Percentiles rank a stretch among this genome's conserved stretches.
Evolutionary conservation across 2,113 vertebrate species (phyloP).

Genomic region (Paramormyrops kingsleyae): DNA sequence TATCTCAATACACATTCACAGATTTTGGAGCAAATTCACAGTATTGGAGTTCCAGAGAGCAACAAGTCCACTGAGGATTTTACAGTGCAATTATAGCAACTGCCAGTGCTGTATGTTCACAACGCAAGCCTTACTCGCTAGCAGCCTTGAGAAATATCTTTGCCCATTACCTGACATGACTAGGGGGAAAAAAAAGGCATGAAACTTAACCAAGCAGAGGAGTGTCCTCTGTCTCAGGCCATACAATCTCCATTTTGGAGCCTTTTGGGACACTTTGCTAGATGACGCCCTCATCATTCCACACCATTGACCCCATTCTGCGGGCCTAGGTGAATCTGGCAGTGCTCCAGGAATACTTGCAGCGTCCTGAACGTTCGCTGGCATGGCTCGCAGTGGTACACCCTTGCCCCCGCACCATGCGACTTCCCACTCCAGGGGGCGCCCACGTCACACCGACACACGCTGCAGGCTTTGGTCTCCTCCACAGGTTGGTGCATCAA

Average conservation of each 20-base stretch:
- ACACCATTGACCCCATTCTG: constrained; percentile 41
- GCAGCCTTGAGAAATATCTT: background rate
- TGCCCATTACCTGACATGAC: background rate
- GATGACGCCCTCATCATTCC: background rate
- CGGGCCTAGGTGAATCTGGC: constrained; percentile 52
- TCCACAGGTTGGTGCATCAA: constrained; percentile 16
- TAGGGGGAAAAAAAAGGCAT: background rate
- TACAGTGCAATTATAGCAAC: background rate
- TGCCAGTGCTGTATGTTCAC: background rate
- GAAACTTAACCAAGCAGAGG: background rate
- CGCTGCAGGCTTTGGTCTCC: constrained; percentile 43
- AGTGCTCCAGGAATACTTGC: constrained; percentile 57
- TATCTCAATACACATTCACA: background rate
- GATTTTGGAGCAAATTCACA: background rate
- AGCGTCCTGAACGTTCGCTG: constrained; percentile 51
- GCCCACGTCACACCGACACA: constrained; percentile 50
- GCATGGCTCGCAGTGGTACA: constrained; percentile 64
- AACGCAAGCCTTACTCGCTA: background rate
- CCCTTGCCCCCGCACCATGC: constrained; percentile 24
- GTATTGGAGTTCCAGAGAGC: background rate
- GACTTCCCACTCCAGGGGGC: constrained; percentile 30
- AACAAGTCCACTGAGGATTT: background rate
- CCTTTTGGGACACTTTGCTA: background rate
- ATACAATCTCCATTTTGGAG: background rate
- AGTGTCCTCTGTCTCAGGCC: background rate